Evolutionary conservation across 2,888 invertebrate species (phyloP), one percentile per base, ranked within the genome.

Genomic region (Aphidoletes aphidimyza): DNA sequence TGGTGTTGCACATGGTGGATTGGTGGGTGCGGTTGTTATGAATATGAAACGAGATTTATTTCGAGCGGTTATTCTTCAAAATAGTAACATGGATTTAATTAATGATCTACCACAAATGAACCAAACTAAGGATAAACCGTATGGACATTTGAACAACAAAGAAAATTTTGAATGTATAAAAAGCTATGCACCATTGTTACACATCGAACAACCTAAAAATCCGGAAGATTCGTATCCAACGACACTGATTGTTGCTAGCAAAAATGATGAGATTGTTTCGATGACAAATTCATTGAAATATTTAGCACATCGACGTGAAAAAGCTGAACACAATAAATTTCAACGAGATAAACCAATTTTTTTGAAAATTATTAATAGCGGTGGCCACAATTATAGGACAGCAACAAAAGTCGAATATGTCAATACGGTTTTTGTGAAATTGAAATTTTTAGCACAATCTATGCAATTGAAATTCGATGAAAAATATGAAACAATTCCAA

Each of bases 111-210:
- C 83, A 19, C 83, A 39, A 34, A n/a, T 36, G 42, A 42, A 47
- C 1, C 83, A 30, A 14, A 42, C 26, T 14, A 47, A 47, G 83
- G 83, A 45, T 5, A 83, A 83, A 37, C 83, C 19, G 37, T 83
- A 83, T 83, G 83, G 83, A 36, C 6, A 22, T 26, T n/a, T 42
- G 39, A 11, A 83, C 1, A 83, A 42, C 34, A 83, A 83, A 22
- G 59, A 83, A 39, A 42, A 83, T 37, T 83, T 42, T 22, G 83
- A 83, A 2, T 26, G 26, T 26, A 83, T 83, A 14, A 83, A 83
- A 22, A 39, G 42, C 19, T 83, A 83, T 42, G 83, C 83, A 45
- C 83, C 83, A 45, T 26, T 83, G 39, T 83, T 83, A 39, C 83
- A 83, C 83, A 83, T 83, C 42, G n/a, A 36, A 37, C 8, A 42